Evolutionary conservation across 1,140 invertebrate species (phyloP).

Genomic region (Drosophila ananassae): DNA sequence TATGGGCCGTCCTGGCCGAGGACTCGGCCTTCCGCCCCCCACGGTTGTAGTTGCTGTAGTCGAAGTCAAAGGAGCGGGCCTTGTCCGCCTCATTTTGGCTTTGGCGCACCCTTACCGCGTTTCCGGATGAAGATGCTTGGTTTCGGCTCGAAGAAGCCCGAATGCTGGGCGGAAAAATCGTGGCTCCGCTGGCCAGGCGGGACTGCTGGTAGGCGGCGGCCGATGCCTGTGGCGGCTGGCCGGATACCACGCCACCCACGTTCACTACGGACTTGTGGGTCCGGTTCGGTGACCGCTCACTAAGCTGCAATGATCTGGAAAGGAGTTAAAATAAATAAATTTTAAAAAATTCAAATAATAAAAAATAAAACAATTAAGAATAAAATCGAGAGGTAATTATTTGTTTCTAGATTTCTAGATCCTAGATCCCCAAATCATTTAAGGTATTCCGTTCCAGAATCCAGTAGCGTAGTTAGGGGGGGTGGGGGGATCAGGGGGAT

Average conservation of each 20-base stretch:
- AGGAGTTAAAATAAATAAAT: not conserved
- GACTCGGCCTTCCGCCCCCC: conserved; percentile 8
- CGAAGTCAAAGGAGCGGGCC: conserved; percentile 80
- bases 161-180: conserved; percentile 56
- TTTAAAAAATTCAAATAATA: not conserved
- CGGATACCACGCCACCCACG: conserved; percentile 36
- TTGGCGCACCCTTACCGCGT: conserved; percentile 42
- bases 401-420: too few species aligned
- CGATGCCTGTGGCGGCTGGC: conserved; percentile 31
- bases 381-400: too few species aligned
- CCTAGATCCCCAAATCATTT: too few species aligned
- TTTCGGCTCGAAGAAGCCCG: conserved; percentile 36
- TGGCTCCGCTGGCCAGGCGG: conserved; percentile 18
- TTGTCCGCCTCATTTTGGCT: conserved; percentile 72
- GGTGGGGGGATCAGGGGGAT: too few species aligned
- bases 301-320: conserved; percentile 79
- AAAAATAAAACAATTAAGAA: not conserved
- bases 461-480: too few species aligned
- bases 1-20: conserved; percentile 23
- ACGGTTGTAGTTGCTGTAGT: conserved; percentile 73
- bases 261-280: conserved; percentile 69
- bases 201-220: conserved; percentile 52
- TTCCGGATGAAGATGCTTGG: conserved; percentile 15
- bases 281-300: conserved; percentile 80
- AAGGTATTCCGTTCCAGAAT: too few species aligned